A percentile compares a stretch with the other conserved stretches of the same genome.
These are phyloP conservation scores for Budorcas taxicolor DNA, from an alignment of 2,113 vertebrate genomes.

Conservation along the genomic window DNA sequence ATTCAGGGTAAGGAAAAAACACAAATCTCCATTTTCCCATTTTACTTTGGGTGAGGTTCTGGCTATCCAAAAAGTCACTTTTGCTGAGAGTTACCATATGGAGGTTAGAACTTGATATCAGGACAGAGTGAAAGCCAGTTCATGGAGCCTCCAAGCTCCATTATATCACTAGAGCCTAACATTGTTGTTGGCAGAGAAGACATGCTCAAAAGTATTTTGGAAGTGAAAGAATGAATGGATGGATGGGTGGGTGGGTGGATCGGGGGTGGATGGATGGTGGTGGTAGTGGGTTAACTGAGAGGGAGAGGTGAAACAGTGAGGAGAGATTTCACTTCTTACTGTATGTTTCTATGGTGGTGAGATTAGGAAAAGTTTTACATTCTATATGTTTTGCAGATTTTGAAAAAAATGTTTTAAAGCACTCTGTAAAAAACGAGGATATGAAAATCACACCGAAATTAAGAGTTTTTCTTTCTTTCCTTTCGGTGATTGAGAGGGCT, in stretches of 20 bases:
- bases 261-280: background rate
- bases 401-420: background rate
- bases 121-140: background rate
- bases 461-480: background rate
- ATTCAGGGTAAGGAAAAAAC: background rate
- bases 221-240: background rate
- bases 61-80: background rate
- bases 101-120: background rate
- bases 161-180: background rate
- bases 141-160: background rate
- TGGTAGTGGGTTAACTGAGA: background rate
- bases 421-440: background rate
- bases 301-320: background rate
- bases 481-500: background rate
- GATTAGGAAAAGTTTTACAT: background rate
- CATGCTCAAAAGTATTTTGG: background rate
- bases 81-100: background rate
- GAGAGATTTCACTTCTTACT: background rate
- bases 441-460: background rate
- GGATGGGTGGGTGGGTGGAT: too few relatives aligned
- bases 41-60: background rate
- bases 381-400: background rate
- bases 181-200: background rate
- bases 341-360: background rate
- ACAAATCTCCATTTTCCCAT: background rate